Evolutionary conservation across 2,888 invertebrate genomes (phyloP).

Genomic region (Mechanitis messenoides): DNA sequence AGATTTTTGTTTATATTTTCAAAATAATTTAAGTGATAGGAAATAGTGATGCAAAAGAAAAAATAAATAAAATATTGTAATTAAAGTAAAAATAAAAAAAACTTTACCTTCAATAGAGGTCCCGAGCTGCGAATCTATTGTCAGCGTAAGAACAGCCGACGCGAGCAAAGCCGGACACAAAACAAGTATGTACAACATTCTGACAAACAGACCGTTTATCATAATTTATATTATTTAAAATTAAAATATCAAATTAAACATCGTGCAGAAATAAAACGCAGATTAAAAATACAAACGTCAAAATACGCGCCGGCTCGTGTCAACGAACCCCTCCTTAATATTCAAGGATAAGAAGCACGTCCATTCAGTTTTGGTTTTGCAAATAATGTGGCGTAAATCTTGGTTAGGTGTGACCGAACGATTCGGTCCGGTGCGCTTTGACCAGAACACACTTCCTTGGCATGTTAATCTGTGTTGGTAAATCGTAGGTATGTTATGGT

Average conservation of each 20-base stretch:
- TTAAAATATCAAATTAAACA: conserved; percentile 21
- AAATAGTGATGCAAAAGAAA: too few relatives aligned
- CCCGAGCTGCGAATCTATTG: conserved; percentile 66
- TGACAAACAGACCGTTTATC: conserved; percentile 40
- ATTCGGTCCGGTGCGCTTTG: conserved; percentile 47
- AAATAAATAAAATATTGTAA: too few relatives aligned
- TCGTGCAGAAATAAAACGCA: conserved; percentile 12
- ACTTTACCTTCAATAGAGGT: conserved; percentile 67
- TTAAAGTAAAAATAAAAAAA: not conserved
- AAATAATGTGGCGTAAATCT: conserved; percentile 63
- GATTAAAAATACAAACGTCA: conserved; percentile 29
- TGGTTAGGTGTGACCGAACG: conserved; percentile 56
- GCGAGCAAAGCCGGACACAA: conserved; percentile 61
- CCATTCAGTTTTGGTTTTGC: conserved; percentile 56
- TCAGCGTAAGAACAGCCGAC: conserved; percentile 58
- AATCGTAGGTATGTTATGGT: conserved; percentile 37
- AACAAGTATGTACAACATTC: conserved; percentile 57
- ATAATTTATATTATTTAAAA: conserved; percentile 16
- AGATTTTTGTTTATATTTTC: too few relatives aligned
- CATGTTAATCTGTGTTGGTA: conserved; percentile 60
- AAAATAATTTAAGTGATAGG: too few relatives aligned
- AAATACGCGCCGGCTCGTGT: conserved; percentile 34
- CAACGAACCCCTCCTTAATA: conserved; percentile 35
- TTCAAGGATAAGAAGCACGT: conserved; percentile 49
- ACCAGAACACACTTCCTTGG: conserved; percentile 51